Conservation (phyloP, 2,113 vertebrate species). For the Mastomys coucha region DNA sequence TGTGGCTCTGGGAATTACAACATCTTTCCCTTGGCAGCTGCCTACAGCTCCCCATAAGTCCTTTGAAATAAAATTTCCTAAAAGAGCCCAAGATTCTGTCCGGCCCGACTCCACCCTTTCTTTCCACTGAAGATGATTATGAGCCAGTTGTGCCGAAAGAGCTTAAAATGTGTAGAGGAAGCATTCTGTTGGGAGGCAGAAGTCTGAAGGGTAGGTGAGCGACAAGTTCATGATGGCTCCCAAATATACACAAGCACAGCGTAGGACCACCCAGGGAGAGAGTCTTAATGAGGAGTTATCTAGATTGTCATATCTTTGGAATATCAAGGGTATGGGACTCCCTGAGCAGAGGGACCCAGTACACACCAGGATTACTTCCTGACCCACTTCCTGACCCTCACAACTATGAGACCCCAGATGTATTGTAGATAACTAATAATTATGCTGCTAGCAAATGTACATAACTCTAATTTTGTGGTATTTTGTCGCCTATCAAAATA, state of each 20-base stretch:
- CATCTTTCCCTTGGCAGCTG: background rate
- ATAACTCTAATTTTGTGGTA: background rate
- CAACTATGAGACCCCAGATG: background rate
- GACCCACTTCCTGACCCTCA: background rate
- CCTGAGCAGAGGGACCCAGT: background rate
- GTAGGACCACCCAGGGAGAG: background rate
- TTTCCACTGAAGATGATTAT: background rate
- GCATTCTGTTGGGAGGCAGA: background rate
- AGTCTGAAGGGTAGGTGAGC: background rate
- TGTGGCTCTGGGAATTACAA: background rate
- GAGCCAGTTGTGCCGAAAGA: background rate
- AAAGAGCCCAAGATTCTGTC: background rate
- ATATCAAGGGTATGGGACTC: background rate
- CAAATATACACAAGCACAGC: background rate
- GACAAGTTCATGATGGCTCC: background rate
- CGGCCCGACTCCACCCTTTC: background rate
- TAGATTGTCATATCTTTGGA: background rate
- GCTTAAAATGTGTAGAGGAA: background rate
- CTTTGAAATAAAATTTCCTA: background rate
- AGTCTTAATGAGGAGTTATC: background rate
- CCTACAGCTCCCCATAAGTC: background rate
- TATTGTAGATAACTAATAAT: background rate
- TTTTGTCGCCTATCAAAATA: conserved; percentile 23
- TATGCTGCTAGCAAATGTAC: background rate
- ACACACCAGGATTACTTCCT: background rate